Base-by-base conservation (phyloP, 2,888 invertebrate species). In the Tiliacea aurago region DNA sequence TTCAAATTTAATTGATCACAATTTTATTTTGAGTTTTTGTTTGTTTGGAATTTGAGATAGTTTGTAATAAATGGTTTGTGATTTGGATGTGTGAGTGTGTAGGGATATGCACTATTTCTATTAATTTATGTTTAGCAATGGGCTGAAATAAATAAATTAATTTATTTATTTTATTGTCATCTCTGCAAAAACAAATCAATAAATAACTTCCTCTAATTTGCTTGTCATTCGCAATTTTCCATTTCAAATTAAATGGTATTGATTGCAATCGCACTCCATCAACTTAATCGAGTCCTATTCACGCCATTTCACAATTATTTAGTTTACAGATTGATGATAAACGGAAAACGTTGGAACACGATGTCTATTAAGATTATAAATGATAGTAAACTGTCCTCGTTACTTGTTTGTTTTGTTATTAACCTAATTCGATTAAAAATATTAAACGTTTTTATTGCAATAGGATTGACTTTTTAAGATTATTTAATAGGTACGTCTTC, bases 231-330 rank as follows among this genome's bases (percentile, higher is more conserved):
- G 15, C 62, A 51, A 66, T 78, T 77, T 71, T 61, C 64, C 37
- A 56, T 69, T 51, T 45, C 15, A 56, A 63, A 61, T n/a, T n/a
- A n/a, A n/a, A n/a, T n/a, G 13, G 47, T 62, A 75, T 63, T 73
- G 51, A 55, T 70, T 64, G 71, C 55, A 51, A 67, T 51, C 63
- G 28, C 47, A 47, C 28, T 59, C 13, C n/a, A 55, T 55, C 41
- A 47, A 18, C 9, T 58, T 49, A 49, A 71, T 71, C n/a, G 65
- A 55, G n/a, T 11, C 9, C 15, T 13, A 58, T 78, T 67, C 80
- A 81, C 82, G 80, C 82, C n/a, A 78, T 81, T 61, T 64, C 63
- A 56, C 64, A 55, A 81, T 80, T 81, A 80, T 45, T 59, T 58
- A 23, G 73, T 79, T 56, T 56, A 77, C 43, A 65, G 81, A 63